Evolutionary conservation across 92 coral and sea anemone species (phyloP), one percentile per base, ranked within the genome.

Genomic region (Blastomussa wellsi): DNA sequence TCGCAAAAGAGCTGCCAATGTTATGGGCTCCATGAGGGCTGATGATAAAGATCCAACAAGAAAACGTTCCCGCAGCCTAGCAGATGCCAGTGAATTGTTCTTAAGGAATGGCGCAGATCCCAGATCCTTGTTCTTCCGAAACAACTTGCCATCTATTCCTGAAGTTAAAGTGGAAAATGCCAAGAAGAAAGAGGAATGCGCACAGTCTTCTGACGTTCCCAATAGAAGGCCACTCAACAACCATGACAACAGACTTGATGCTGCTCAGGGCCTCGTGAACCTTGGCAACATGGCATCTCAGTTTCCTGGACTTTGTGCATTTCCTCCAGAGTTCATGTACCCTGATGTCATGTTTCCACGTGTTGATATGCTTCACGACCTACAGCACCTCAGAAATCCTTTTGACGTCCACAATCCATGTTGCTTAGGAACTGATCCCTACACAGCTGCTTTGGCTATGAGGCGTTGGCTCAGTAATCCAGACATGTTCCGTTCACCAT

Each of bases 191-290:
- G 91, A 86, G 31, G 93, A 89, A 28, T 55, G 83, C 35, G 16
- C 79, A 6, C 87, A 84, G 48, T 38, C 87, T 69, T 84, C 84
- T 76, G 93, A 90, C 13, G 22, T 83, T 37, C 53, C 85, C 70
- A 87, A 77, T 35, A 87, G 93, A 75, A 90, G 94, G 64, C 87
- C 89, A 15, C 84, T 89, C 68, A 81, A 84, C 38, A 79, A 78
- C 28, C 92, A 79, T 24, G 98, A 94, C 93, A 94, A 86, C 92
- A 92, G 98, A 78, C 85, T 94, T 29, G 98, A 94, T 78, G 98
- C 98, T 15, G 98, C 98, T 75, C 89, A 94, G 65, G 95, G 98
- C 49, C 95, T 94, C 36, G 95, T 94, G 78, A 94, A 91, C 42
- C 92, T 94, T 51, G 95, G 95, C 44, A 73, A 92, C 35, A 90